Evolutionary conservation across 1,140 invertebrate species (phyloP), one percentile per base, ranked within the genome.

Genomic region (Dreissena polymorpha): DNA sequence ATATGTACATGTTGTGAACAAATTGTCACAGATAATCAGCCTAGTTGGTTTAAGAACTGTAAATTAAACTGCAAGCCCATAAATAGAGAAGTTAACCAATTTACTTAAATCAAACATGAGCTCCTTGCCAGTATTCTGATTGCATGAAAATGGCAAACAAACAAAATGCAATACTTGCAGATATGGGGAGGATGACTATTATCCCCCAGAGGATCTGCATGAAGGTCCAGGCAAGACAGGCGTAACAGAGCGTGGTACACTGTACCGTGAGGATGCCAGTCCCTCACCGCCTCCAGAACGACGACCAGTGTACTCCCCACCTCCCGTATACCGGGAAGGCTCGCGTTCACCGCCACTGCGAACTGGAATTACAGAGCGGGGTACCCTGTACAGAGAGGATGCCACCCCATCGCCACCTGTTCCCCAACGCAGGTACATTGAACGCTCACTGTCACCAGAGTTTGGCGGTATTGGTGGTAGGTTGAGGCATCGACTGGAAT

Each of bases 151-250:
- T 39, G 39, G 8, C 8, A 39, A 39, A 39, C 39, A 39, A 2
- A 39, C 2, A 2, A 39, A 39, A 39, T 39, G 39, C 39, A 39
- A 39, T 53, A n/a, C 55, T 76, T 76, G 14, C 67, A 78, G 76
- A 27, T 82, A 74, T 74, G 70, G 29, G 51, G 79, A 82, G 10
- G 79, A 82, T 74, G 79, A 82, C 51, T 73, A 73, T 27, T 82
- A 82, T 23, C 55, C 68, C 13, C 78, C 78, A 29, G 79, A 82
- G 13, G 78, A 80, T 57, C 21, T 80, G 21, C 78, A 72, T 65
- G 79, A 82, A 23, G 79, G 79, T 21, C 79, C 79, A 55, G 79
- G 79, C n/a, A 82, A 82, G 63, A 82, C 79, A 5, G 79, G 79
- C 57, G 65, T 82, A 0, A 82, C 79, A 53, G 71, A 82, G 57